These are phyloP conservation scores for Epinephelus lanceolatus DNA, from an alignment of 2,113 vertebrate genomes.

Conservation along the genomic window DNA sequence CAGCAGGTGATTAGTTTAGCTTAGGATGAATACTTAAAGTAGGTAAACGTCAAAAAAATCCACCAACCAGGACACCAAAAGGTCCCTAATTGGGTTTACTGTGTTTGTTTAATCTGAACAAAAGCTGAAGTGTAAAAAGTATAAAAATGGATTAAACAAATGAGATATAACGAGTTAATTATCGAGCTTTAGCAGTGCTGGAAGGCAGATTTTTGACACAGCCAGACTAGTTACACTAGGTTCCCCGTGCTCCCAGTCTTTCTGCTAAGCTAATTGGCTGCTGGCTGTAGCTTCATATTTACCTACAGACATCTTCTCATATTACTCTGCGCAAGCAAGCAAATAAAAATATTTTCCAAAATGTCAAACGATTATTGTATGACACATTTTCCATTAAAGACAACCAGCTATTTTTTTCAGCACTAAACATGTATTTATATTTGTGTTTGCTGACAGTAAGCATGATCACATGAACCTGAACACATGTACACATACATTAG, in stretches of 20 bases:
- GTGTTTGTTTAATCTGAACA: not conserved
- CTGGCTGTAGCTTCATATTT: not conserved
- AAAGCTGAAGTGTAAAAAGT: not conserved
- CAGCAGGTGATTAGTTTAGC: not conserved
- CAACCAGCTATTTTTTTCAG: not conserved
- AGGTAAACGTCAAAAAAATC: not conserved
- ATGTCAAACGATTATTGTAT: not conserved
- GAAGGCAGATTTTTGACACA: conserved; percentile 4
- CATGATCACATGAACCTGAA: not conserved
- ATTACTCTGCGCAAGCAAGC: not conserved
- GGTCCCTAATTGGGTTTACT: not conserved
- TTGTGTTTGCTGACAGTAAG: conserved; percentile 17
- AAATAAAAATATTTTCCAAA: not conserved
- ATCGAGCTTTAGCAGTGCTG: not conserved
- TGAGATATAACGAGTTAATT: not conserved
- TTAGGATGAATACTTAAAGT: not conserved
- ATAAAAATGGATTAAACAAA: not conserved
- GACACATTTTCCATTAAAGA: not conserved
- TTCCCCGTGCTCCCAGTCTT: not conserved
- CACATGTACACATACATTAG: conserved; percentile 12
- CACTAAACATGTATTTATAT: not conserved
- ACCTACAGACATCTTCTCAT: not conserved
- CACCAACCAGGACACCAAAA: not conserved
- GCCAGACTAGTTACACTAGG: not conserved
- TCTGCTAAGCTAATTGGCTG: not conserved